A percentile compares a stretch with the other conserved stretches of the same genome.
Evolutionary conservation across 1,140 invertebrate species (phyloP).

Genomic region (Drosophila nikananu): DNA sequence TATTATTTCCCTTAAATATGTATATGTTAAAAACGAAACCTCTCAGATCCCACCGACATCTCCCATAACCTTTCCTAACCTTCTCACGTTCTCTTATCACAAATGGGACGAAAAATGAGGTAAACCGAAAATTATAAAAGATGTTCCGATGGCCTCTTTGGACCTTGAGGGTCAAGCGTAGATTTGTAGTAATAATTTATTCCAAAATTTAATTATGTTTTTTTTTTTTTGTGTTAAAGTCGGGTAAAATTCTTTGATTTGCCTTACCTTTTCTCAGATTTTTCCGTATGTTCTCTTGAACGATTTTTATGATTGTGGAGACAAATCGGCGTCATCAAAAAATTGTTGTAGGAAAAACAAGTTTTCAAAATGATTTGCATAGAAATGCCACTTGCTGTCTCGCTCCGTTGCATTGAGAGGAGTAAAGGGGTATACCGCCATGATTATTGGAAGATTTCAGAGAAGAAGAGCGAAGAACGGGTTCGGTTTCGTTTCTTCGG

Average conservation of each 20-base stretch:
- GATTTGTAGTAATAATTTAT: slow-evolving; percentile 80
- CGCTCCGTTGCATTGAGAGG: slow-evolving; percentile 30
- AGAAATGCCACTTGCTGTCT: slow-evolving; percentile 65
- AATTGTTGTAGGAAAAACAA: slow-evolving; percentile 57
- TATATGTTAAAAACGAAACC: slow-evolving; percentile 18
- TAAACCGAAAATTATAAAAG: slow-evolving; percentile 54
- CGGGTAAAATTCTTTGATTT: slow-evolving; percentile 56
- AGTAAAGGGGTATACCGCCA: slow-evolving; percentile 33
- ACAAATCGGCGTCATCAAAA: slow-evolving; percentile 82
- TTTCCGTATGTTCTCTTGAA: slow-evolving; percentile 32
- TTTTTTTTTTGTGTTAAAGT: slow-evolving; percentile 23
- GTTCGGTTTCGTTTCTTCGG: slow-evolving; percentile 26
- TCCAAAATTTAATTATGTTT: slow-evolving; percentile 74
- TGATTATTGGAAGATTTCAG: slow-evolving; percentile 22
- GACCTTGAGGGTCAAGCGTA: slow-evolving; percentile 36
- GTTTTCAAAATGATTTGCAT: slow-evolving; percentile 68
- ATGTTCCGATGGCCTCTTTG: slow-evolving; percentile 32
- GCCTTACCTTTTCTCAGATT: slow-evolving; percentile 23
- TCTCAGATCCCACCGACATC: slow-evolving; percentile 48
- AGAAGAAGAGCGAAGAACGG: slow-evolving; percentile 18
- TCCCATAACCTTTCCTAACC: slow-evolving; percentile 56
- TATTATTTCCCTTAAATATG: slow-evolving; percentile 33
- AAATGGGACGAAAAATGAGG: slow-evolving; percentile 29
- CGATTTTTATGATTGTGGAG: slow-evolving; percentile 75
- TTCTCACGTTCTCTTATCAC: slow-evolving; percentile 61